Evolutionary conservation across 2,797 vertebrate species (phyloP), one percentile per base, ranked within the genome.

Genomic region (Gadopsis marmoratus): DNA sequence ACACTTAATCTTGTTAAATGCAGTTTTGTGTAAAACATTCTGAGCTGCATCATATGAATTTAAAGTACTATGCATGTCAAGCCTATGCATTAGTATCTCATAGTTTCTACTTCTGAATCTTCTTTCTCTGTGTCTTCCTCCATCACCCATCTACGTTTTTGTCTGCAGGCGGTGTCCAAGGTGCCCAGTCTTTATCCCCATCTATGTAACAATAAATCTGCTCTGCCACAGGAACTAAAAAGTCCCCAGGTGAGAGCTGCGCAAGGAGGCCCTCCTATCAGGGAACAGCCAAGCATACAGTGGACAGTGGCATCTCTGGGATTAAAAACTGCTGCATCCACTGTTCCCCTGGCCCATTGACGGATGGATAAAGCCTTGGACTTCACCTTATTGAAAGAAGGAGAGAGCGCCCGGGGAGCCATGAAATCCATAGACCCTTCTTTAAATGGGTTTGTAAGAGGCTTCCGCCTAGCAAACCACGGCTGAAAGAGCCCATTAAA

Each of bases 381-480:
- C 94, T 93, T 92, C 87, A 94, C 93, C 93, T 95, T 95, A 93
- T 94, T 94, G 94, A 94, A 94, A 94, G 89, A 90, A 93, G 91
- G 86, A 93, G 92, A 92, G 91, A 92, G 91, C 64, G 93, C 93
- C 93, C 82, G 86, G 94, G 95, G 94, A 95, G 92, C 93, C 94
- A 94, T 95, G 94, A 94, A 95, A 95, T 94, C 94, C 92, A 94
- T 93, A 91, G 94, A 94, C 93, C 92, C 89, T 91, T 87, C 92
- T 92, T 94, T 93, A 95, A 95, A 95, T 95, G 94, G 93, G 93
- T 95, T 94, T 94, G 93, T 94, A 94, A 94, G 92, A 94, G 94
- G 94, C 92, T 94, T 94, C 91, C 65, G 92, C 86, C 87, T 65
- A 81, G 91, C 90, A 90, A 89, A 92, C 89, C 90, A 90, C 85